Conservation (phyloP, 2,113 vertebrate species). For the Monopterus albus region DNA sequence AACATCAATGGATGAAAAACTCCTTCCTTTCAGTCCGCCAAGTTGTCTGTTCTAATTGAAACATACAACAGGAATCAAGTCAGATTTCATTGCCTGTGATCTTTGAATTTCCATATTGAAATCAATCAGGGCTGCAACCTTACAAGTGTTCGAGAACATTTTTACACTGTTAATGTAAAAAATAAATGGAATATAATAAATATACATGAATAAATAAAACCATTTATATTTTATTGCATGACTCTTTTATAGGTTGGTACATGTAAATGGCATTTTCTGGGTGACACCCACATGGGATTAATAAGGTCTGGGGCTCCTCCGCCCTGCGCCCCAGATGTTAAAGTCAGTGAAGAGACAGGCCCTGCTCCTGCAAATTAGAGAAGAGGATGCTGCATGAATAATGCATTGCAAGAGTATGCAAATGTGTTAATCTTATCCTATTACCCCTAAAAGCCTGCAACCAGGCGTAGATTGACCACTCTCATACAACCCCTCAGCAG, state of each 20-base stretch:
- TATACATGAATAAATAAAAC: neutral
- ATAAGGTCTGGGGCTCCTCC: slow-evolving; percentile 18
- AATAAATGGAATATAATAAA: no score
- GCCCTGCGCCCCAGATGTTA: slow-evolving; percentile 66
- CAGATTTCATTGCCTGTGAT: slow-evolving; percentile 1
- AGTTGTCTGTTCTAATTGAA: neutral
- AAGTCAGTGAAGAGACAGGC: slow-evolving; percentile 60
- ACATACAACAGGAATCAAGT: slow-evolving; percentile 5
- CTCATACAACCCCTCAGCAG: slow-evolving; percentile 45
- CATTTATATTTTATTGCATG: neutral
- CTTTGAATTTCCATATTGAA: neutral
- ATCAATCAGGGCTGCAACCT: no score
- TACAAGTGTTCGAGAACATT: no score
- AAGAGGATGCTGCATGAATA: slow-evolving; percentile 73
- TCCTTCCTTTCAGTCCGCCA: neutral
- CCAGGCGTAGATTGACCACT: slow-evolving; percentile 66
- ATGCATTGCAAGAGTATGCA: slow-evolving; percentile 73
- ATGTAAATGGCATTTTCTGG: slow-evolving; percentile 17
- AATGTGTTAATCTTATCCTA: slow-evolving; percentile 80
- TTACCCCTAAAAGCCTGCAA: slow-evolving; percentile 76
- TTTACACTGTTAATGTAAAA: no score
- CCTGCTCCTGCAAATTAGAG: slow-evolving; percentile 71
- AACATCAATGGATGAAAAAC: neutral
- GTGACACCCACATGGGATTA: slow-evolving; percentile 33
- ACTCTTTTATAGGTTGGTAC: neutral